A percentile compares a stretch with the other conserved stretches of the same genome.
These are phyloP conservation scores for Charina bottae DNA, from an alignment of 2,113 vertebrate genomes.

Conservation along the genomic window DNA sequence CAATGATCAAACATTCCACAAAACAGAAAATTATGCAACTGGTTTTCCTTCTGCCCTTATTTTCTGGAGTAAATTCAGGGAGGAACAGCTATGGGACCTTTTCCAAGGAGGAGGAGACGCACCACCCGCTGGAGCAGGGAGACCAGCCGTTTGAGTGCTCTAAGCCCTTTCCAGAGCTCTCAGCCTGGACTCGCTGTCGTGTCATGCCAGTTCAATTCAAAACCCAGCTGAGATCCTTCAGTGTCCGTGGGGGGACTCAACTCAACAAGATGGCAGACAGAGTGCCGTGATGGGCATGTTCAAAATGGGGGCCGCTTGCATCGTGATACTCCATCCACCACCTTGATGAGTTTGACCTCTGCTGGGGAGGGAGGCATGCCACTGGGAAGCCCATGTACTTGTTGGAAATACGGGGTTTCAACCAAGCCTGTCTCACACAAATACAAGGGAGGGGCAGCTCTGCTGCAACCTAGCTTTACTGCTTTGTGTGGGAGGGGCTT, in stretches of 20 bases:
- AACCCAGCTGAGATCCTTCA: neutral
- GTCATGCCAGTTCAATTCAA: neutral
- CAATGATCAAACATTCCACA: conserved; percentile 13
- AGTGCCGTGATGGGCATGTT: neutral
- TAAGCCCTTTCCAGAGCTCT: neutral
- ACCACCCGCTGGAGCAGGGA: neutral
- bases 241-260: neutral
- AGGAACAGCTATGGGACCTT: neutral
- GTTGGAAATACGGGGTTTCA: too few relatives aligned
- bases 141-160: neutral
- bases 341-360: neutral
- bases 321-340: neutral
- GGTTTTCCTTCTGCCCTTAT: neutral
- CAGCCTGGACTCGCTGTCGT: rapidly evolving
- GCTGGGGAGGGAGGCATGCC: neutral
- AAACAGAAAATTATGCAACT: conserved; percentile 32
- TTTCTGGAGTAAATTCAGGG: neutral
- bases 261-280: neutral
- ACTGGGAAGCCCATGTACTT: neutral
- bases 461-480: too few relatives aligned
- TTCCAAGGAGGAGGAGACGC: neutral
- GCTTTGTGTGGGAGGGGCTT: too few relatives aligned
- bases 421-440: too few relatives aligned
- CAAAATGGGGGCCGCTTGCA: neutral
- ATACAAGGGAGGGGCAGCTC: too few relatives aligned